phyloP scores from a whole-genome alignment of 2,888 invertebrate species.

The Unio delphinus region DNA sequence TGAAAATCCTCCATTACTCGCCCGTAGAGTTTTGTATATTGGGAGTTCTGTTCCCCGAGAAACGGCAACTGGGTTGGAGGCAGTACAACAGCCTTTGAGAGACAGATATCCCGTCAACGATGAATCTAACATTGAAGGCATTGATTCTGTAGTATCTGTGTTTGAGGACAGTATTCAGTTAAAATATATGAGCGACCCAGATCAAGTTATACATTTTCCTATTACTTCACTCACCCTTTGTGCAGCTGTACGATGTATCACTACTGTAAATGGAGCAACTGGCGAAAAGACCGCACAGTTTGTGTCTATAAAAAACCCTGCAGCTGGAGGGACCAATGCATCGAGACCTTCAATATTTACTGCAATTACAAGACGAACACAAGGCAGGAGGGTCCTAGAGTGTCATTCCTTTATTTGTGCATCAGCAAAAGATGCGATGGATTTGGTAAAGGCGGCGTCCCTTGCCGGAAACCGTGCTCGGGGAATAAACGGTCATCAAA shows the following conservation, averaged over 20 bases:
- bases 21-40: slow-evolving; percentile 65
- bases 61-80: slow-evolving; percentile 64
- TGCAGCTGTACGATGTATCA: slow-evolving; percentile 67
- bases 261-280: slow-evolving; percentile 44
- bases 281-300: slow-evolving; percentile 55
- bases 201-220: slow-evolving; percentile 67
- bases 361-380: slow-evolving; percentile 65
- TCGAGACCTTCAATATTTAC: slow-evolving; percentile 69
- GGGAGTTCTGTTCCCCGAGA: slow-evolving; percentile 69
- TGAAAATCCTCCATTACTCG: too few species aligned
- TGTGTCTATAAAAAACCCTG: slow-evolving; percentile 64
- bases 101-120: slow-evolving; percentile 61
- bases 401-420: slow-evolving; percentile 69
- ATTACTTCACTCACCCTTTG: slow-evolving; percentile 66
- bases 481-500: slow-evolving; percentile 4
- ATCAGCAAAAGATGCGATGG: slow-evolving; percentile 96
- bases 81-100: slow-evolving; percentile 64
- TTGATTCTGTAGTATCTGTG: slow-evolving; percentile 90
- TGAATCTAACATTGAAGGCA: slow-evolving; percentile 58
- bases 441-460: slow-evolving; percentile 87
- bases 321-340: slow-evolving; percentile 48
- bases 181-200: slow-evolving; percentile 82
- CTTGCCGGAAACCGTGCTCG: slow-evolving; percentile 33
- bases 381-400: slow-evolving; percentile 67
- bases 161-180: slow-evolving; percentile 94